A percentile compares a stretch with the other conserved stretches of the same genome.
Conservation (phyloP, 2,113 vertebrate genomes). For the Psilopogon haemacephalus region DNA sequence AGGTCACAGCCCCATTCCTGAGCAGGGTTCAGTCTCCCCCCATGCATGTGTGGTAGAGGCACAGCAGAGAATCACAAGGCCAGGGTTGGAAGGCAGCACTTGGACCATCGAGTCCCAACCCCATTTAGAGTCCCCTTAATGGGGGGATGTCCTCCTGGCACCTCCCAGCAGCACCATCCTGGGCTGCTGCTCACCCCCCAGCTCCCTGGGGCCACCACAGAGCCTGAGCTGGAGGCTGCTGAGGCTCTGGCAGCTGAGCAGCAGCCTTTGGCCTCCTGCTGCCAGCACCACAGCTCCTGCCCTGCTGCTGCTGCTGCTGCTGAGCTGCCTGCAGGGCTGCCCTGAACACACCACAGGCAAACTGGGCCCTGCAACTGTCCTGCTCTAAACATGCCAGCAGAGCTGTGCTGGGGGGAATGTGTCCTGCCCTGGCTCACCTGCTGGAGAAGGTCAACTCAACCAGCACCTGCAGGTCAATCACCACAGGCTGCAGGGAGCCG, state of each 20-base stretch:
- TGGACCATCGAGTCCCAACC: no score
- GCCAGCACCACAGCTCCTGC: not conserved
- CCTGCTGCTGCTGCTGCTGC: not conserved
- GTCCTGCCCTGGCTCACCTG: not conserved
- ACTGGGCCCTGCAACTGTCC: not conserved
- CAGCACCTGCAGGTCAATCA: not conserved
- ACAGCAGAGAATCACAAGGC: accelerated
- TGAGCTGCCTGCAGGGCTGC: not conserved
- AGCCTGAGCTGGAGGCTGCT: accelerated
- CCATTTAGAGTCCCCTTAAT: no score
- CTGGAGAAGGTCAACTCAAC: not conserved
- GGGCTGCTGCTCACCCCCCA: not conserved
- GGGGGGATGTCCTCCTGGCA: not conserved
- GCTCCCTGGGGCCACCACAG: not conserved
- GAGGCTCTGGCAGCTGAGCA: not conserved
- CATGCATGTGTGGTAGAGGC: not conserved
- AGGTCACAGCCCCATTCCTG: not conserved
- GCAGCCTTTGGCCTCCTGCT: not conserved
- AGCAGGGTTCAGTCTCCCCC: not conserved
- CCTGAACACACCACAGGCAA: not conserved
- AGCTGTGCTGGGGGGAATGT: not conserved
- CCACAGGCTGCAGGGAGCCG: not conserved
- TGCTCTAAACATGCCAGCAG: not conserved
- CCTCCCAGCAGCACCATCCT: not conserved
- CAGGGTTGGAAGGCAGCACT: no score